Base-by-base conservation (phyloP, 2,888 invertebrate species). In the Caenorhabditis imperialis region DNA sequence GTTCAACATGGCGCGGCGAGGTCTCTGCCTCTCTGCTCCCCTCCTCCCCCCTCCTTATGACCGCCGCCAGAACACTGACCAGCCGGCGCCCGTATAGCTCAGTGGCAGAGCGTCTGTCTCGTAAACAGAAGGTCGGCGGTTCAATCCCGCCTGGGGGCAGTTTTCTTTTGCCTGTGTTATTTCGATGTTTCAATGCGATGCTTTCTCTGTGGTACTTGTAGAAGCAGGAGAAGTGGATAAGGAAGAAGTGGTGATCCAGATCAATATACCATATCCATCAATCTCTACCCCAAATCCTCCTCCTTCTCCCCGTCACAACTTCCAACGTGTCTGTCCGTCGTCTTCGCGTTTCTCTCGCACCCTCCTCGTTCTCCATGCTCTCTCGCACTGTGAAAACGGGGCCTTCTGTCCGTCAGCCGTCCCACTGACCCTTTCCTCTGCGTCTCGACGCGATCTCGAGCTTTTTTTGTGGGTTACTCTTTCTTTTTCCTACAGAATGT, bases 101-200 rank as follows among this genome's bases (percentile, higher is more conserved):
- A 84, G 84, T 78, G 84, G 84, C 81, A 84, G 82, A 83, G 84
- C 84, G 84, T 84, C 84, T 84, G 84, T 84, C 84, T 84, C 78
- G 82, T 84, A 84, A 84, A 84, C 84, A 84, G 82, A 83, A 84
- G 84, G 82, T 84, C 84, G 84, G 81, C 76, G 81, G 81, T 81
- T 81, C 81, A 78, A 81, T 81, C 81, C 81, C 81, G 78, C 77
- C 80, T 78, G 81, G 57, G 30, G 45, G 44, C 57, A 57, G n/a
- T n/a, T 23, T 23, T 47, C 10, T 23, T 47, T 20, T 47, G 30
- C 6, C n/a, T n/a, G n/a, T n/a, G n/a, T n/a, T n/a, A n/a, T n/a
- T n/a, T n/a, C n/a, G n/a, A n/a, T n/a, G n/a, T n/a, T n/a, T n/a
- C n/a, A n/a, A n/a, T n/a, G n/a, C n/a, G n/a, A n/a, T n/a, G n/a